phyloP scores from a whole-genome alignment of 2,888 invertebrate genomes.

The Dinocampus coccinellae region DNA sequence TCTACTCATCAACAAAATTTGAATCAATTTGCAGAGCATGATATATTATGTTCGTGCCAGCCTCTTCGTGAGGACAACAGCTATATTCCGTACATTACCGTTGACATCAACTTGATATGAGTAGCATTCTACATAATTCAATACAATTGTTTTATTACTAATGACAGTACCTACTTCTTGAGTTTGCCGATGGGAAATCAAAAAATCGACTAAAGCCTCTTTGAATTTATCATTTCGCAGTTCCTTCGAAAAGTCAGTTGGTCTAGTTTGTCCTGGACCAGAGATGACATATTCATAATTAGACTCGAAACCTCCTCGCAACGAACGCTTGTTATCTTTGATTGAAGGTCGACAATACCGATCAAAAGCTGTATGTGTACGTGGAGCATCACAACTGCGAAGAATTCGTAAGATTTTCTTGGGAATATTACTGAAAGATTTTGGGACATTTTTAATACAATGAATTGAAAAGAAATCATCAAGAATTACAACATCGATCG shows the following conservation, averaged over 20 bases:
- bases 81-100: not conserved
- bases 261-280: not conserved
- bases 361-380: no score
- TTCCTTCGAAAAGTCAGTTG: not conserved
- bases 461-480: no score
- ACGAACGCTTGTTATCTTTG: no score
- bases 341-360: no score
- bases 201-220: not conserved
- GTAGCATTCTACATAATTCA: not conserved
- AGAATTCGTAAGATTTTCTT: no score
- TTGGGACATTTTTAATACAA: no score
- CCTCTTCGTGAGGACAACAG: not conserved
- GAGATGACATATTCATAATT: not conserved
- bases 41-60: not conserved
- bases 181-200: not conserved
- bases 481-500: no score
- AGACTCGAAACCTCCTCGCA: no score
- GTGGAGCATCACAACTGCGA: no score
- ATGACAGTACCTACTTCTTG: not conserved
- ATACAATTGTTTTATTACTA: conserved; percentile 21
- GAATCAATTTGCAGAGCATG: not conserved
- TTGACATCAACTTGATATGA: not conserved
- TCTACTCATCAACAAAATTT: not conserved
- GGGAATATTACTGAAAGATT: no score
- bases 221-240: not conserved